A percentile compares a stretch with the other conserved stretches of the same genome.
These are phyloP conservation scores for Leptarthrus brevirostris DNA, from an alignment of 2,888 invertebrate species.

Conservation along the genomic window DNA sequence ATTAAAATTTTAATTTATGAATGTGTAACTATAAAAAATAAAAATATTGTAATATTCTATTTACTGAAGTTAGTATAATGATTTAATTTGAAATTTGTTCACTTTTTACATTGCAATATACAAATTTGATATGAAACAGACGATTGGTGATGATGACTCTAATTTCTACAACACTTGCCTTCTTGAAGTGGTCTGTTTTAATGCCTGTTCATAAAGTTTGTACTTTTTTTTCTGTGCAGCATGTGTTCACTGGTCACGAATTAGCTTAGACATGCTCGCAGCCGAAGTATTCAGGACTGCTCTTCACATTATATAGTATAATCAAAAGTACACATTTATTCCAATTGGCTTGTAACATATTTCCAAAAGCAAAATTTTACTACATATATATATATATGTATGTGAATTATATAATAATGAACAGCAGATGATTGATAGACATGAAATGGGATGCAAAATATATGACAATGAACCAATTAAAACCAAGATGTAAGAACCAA, in stretches of 20 bases:
- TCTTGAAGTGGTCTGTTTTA: background rate
- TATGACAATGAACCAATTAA: slow-evolving; percentile 44
- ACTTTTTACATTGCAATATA: no score
- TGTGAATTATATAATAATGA: slow-evolving; percentile 26
- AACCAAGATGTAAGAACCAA: slow-evolving; percentile 33
- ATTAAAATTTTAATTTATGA: no score
- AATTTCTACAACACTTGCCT: no score
- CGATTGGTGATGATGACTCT: no score
- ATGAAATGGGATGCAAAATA: slow-evolving; percentile 53
- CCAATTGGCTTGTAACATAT: slow-evolving; percentile 29
- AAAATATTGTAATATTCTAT: no score
- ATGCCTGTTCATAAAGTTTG: slow-evolving; percentile 4
- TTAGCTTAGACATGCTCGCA: slow-evolving; percentile 69
- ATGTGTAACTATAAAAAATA: no score
- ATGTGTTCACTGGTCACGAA: slow-evolving; percentile 1
- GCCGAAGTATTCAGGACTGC: slow-evolving; percentile 73
- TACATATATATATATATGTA: background rate
- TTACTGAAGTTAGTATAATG: no score
- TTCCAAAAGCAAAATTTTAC: slow-evolving; percentile 32
- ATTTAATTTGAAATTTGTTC: no score
- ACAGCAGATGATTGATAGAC: slow-evolving; percentile 49
- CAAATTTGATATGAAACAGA: no score
- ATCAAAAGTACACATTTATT: slow-evolving; percentile 6
- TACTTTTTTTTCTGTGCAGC: background rate
- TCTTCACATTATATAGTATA: slow-evolving; percentile 54